phyloP scores from a whole-genome alignment of 2,888 invertebrate species.

The Dryocosmus kuriphilus region DNA sequence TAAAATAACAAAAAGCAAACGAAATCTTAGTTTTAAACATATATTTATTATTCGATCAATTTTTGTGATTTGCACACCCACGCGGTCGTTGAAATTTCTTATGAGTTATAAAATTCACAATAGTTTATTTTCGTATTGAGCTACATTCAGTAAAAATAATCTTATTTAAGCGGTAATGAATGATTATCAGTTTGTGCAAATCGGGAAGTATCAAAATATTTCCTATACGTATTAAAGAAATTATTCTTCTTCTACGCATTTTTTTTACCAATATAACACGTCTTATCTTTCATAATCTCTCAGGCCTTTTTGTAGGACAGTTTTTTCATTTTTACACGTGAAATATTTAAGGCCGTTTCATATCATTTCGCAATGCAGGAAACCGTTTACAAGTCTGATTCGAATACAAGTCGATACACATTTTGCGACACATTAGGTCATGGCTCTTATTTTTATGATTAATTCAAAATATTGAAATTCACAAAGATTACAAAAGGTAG shows the following conservation, averaged over 20 bases:
- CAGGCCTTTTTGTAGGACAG: conserved; percentile 61
- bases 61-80: conserved; percentile 72
- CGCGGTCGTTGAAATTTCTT: conserved; percentile 60
- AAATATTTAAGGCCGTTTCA: conserved; percentile 72
- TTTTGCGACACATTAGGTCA: neutral
- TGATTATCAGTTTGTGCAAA: conserved; percentile 72
- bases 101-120: conserved; percentile 53
- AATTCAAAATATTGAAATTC: neutral
- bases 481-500: neutral
- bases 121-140: conserved; percentile 64
- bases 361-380: conserved; percentile 67
- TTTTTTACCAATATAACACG: conserved; percentile 55
- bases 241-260: conserved; percentile 48
- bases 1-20: neutral
- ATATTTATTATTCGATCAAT: conserved; percentile 72
- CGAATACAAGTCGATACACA: conserved; percentile 46
- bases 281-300: conserved; percentile 53
- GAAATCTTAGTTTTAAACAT: conserved; percentile 69
- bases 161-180: conserved; percentile 70
- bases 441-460: neutral
- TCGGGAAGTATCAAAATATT: conserved; percentile 76
- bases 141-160: conserved; percentile 73
- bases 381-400: conserved; percentile 68
- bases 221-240: conserved; percentile 67
- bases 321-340: conserved; percentile 61